Conservation (phyloP, 2,113 vertebrate genomes). For the Chionodraco myersi region DNA sequence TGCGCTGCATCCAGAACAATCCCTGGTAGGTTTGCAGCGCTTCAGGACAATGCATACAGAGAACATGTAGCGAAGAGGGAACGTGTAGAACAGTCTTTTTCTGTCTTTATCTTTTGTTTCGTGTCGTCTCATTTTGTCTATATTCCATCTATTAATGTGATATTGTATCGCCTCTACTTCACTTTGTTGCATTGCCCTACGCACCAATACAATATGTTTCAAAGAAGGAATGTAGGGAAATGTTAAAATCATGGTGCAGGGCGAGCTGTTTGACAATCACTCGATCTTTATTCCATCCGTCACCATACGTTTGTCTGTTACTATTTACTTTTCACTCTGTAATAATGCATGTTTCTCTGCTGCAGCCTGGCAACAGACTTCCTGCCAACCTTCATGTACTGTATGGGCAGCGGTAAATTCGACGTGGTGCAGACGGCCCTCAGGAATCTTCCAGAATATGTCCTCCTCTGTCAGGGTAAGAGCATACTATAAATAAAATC, state of each 20-base stretch:
- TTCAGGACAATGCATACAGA: background rate
- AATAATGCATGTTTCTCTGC: conserved; percentile 5
- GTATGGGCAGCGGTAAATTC: conserved; percentile 93
- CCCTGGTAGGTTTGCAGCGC: conserved; percentile 85
- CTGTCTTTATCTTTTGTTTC: too few species aligned
- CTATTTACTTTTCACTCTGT: background rate
- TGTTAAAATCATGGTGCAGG: background rate
- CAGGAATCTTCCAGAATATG: conserved; percentile 94
- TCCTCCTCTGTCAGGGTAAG: conserved; percentile 95
- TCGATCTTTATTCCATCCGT: background rate
- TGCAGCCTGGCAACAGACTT: conserved; percentile 92
- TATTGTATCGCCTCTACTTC: too few species aligned
- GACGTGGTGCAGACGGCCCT: conserved; percentile 96
- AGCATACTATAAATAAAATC: background rate
- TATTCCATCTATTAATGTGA: too few species aligned
- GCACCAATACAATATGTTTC: too few species aligned
- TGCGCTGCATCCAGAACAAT: conserved; percentile 95
- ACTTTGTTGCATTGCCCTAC: too few species aligned
- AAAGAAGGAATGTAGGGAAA: too few species aligned
- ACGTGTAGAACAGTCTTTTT: background rate
- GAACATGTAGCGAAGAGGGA: background rate
- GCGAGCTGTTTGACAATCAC: background rate
- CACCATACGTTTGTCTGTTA: background rate
- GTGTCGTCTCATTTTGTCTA: too few species aligned
- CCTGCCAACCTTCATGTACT: conserved; percentile 97